Evolutionary conservation across 2,888 invertebrate genomes (phyloP).

Genomic region (Pecten maximus): DNA sequence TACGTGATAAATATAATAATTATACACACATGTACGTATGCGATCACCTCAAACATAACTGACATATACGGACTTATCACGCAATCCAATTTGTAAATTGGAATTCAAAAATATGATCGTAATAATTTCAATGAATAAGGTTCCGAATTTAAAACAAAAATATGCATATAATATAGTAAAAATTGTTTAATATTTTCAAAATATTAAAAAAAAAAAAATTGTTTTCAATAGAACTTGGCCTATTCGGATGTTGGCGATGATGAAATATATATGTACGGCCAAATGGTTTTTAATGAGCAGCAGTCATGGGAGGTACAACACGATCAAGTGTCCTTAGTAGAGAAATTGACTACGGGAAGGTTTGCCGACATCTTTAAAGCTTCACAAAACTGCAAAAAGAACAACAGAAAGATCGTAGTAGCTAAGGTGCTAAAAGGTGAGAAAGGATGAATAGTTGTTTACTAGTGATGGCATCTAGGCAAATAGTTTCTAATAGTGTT

Average conservation of each 20-base stretch:
- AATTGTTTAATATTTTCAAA: too few species aligned
- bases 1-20: too few species aligned
- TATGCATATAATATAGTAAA: too few species aligned
- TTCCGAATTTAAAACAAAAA: too few species aligned
- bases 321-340: constrained; percentile 51
- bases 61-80: too few species aligned
- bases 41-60: too few species aligned
- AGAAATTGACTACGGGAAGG: constrained; percentile 55
- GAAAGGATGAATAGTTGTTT: background rate
- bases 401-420: constrained; percentile 49
- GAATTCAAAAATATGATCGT: too few species aligned
- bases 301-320: constrained; percentile 55
- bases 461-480: background rate
- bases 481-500: too few species aligned
- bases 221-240: constrained; percentile 47
- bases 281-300: constrained; percentile 49
- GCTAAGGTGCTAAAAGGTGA: constrained; percentile 51
- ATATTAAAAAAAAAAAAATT: too few species aligned
- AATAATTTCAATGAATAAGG: too few species aligned
- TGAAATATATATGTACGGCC: constrained; percentile 59
- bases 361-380: constrained; percentile 64
- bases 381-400: constrained; percentile 38
- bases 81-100: too few species aligned
- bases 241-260: constrained; percentile 48
- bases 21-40: too few species aligned